A percentile compares a stretch with the other conserved stretches of the same genome.
phyloP scores from a whole-genome alignment of 2,113 vertebrate species.

The Psilopogon haemacephalus region DNA sequence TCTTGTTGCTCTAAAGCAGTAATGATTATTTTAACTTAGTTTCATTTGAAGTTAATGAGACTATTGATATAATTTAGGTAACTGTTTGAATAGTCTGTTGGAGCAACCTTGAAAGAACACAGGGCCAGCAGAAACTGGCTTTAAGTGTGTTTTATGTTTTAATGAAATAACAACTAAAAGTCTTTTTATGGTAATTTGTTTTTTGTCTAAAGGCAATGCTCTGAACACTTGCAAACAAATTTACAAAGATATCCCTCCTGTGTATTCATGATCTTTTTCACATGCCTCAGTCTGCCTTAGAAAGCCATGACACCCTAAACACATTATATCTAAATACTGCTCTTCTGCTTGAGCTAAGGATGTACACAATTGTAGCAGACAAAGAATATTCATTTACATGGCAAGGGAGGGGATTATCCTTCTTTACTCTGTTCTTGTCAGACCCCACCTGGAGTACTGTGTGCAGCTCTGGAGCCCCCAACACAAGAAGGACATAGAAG shows the following conservation, averaged over 20 bases:
- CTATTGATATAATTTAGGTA: not conserved
- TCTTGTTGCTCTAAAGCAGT: not conserved
- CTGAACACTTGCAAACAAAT: not conserved
- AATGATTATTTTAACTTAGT: not conserved
- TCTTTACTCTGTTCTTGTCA: no score
- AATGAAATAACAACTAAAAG: not conserved
- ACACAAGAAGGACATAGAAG: no score
- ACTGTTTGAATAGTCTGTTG: not conserved
- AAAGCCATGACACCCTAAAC: not conserved
- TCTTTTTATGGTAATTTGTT: not conserved
- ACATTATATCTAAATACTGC: not conserved
- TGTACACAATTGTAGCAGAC: not conserved
- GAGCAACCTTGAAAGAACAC: not conserved
- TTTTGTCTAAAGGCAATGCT: not conserved
- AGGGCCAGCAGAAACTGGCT: not conserved
- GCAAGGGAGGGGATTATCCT: no score
- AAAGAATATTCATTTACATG: slow-evolving; percentile 40
- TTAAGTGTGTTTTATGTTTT: not conserved
- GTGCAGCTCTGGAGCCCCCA: no score
- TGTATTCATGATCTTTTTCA: not conserved
- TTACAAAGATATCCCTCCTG: not conserved
- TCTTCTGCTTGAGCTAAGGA: slow-evolving; percentile 41
- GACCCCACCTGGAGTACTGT: no score
- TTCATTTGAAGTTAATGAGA: not conserved
- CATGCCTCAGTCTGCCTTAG: not conserved